Evolutionary conservation across 1,140 invertebrate species (phyloP), one percentile per base, ranked within the genome.

Genomic region (Bombus difficillimus): DNA sequence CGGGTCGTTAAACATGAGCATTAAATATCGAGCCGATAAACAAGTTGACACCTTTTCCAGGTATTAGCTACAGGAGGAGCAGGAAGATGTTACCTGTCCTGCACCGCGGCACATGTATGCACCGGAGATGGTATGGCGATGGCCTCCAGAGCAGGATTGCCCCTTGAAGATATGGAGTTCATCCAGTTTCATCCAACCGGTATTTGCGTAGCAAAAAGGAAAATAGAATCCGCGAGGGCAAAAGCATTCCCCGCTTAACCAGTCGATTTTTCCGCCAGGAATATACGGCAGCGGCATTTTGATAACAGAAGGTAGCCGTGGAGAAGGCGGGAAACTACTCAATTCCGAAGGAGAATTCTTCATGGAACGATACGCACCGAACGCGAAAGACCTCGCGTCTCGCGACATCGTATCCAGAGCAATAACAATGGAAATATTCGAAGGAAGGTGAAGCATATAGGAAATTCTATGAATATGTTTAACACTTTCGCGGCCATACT

Each of bases 131-230:
- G 98, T 68, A 97, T 96, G 78, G 98, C 97, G 3, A 97, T 98
- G 96, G 96, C 97, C 3, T 96, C 96, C 32, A 95, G 98, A 86
- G 98, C 97, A 69, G 97, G 97, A 59, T 93, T 98, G 13, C 96
- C 97, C 12, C 96, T 97, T 18, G 94, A 96, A 92, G 98, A 98
- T 93, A 96, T 98, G 96, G 98, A 98, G 93, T 98, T 98, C 94
- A 96, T 98, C 39, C 98, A 98, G 94, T 98, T 98, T 92, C 98
- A 98, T 95, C 98, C 98, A 1, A 98, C 98, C 74, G 97, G 97
- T 96, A 88, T 79, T 76, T 3, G 28, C 39, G 32, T 28, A 3
- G 2, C 12, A 83, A 74, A 75, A 57, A 34, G 39, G 25, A 43
- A 64, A 47, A 73, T 0, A 32, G 3, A 43, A 1, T 22, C 5